phyloP scores from a whole-genome alignment of 2,113 vertebrate species.

The Crotalus horridus region DNA sequence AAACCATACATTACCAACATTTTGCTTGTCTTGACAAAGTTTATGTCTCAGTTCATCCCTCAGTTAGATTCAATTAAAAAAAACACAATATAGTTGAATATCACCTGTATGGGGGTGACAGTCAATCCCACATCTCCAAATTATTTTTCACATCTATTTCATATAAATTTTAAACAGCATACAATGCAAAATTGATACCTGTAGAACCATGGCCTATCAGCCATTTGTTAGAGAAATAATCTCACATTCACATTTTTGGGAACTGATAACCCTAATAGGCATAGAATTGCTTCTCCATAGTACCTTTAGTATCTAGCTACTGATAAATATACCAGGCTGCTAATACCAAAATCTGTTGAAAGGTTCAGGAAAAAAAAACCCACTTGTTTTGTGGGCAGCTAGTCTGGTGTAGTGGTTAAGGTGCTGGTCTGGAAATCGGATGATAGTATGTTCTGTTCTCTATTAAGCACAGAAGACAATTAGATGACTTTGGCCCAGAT shows the following conservation, averaged over 20 bases:
- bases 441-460: not conserved
- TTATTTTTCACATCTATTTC: not conserved
- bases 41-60: not conserved
- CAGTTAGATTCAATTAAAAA: not conserved
- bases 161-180: not conserved
- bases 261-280: not conserved
- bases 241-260: not conserved
- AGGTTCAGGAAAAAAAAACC: not conserved
- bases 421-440: not conserved
- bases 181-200: not conserved
- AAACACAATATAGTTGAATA: not conserved
- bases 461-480: not conserved
- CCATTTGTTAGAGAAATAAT: not conserved
- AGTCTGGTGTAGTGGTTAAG: not conserved
- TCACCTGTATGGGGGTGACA: not conserved
- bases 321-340: not conserved
- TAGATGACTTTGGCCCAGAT: not conserved
- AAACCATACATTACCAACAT: not conserved
- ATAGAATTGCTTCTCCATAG: not conserved
- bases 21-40: not conserved
- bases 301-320: not conserved
- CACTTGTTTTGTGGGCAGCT: not conserved
- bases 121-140: not conserved
- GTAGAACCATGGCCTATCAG: not conserved
- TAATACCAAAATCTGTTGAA: not conserved